Evolutionary conservation across 2,888 invertebrate species (phyloP), one percentile per base, ranked within the genome.

Genomic region (Sisyra terminalis): DNA sequence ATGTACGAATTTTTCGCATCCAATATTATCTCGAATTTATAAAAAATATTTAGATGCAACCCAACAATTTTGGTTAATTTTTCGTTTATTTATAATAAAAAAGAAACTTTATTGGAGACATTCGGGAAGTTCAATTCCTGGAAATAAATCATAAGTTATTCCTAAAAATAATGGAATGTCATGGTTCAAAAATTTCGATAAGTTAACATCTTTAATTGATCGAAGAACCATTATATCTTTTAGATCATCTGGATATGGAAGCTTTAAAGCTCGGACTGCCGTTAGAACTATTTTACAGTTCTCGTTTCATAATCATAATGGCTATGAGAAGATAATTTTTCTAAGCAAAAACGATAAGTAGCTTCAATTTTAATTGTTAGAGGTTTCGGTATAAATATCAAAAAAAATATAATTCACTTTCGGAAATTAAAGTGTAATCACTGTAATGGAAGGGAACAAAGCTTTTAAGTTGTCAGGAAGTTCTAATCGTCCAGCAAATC

Each of bases 221-320:
- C 90, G 73, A 46, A 93, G 61, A 34, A 96, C 72, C 45, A 94
- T 69, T 49, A 82, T 75, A 53, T 89, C 89, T 60, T 96, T 94
- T 32, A 78, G 71, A 56, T 92, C 87, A 37, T 86, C 75, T 0
- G 89, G 89, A 59, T 87, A 90, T 39, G 87, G 78, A 17, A 93
- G 64, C 58, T 94, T 94, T 16, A 94, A 63, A 34, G 89, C 87
- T 8, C 87, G 92, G 1, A 93, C 92, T 1, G 93, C 93, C 44
- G 86, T 78, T 35, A 96, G 61, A 1, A 96, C 94, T 0, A 85
- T 56, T 94, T 94, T 0, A 96, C 92, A 1, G 94, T 93, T 46
- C 96, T 69, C 93, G 96, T 93, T 6, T 83, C 94, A 55, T 94
- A 94, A 72, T 94, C 94, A 54, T 94, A 94, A 61, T 93, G 93